phyloP scores from a whole-genome alignment of 2,888 invertebrate genomes.

The Zygaena filipendulae region DNA sequence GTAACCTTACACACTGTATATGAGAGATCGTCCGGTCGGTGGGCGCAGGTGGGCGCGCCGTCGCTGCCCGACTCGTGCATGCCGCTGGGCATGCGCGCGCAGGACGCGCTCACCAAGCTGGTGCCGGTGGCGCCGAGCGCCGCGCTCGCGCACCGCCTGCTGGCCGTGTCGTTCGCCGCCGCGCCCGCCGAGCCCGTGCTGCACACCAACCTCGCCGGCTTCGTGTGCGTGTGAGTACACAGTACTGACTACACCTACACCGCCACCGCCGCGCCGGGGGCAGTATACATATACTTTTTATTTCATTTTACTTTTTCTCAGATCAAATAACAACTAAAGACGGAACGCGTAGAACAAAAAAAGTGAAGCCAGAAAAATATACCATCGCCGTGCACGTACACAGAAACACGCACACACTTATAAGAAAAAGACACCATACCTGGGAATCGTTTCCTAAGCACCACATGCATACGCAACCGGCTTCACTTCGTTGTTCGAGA shows the following conservation, averaged over 20 bases:
- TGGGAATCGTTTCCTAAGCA: too few species aligned
- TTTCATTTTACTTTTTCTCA: too few species aligned
- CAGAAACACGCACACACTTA: too few species aligned
- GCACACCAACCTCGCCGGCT: constrained; percentile 88
- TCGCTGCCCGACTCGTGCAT: constrained; percentile 94
- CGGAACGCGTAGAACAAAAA: too few species aligned
- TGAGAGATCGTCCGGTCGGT: too few species aligned
- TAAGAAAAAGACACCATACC: too few species aligned
- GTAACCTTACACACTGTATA: too few species aligned
- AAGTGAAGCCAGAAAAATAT: too few species aligned
- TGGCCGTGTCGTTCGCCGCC: constrained; percentile 90
- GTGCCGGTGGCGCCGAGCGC: constrained; percentile 82
- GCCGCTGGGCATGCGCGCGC: constrained; percentile 94
- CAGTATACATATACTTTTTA: neutral
- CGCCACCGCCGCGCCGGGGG: neutral
- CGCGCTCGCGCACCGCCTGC: constrained; percentile 85
- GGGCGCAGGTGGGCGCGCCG: constrained; percentile 84
- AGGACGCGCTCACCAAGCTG: constrained; percentile 91
- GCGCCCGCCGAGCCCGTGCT: constrained; percentile 86
- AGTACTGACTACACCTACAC: constrained; percentile 21
- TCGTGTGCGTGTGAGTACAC: constrained; percentile 89
- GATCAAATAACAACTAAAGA: too few species aligned
- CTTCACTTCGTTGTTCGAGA: too few species aligned
- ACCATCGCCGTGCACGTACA: too few species aligned
- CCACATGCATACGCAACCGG: too few species aligned